Base-by-base conservation (phyloP, 2,113 vertebrate species). In the Tachycineta bicolor region DNA sequence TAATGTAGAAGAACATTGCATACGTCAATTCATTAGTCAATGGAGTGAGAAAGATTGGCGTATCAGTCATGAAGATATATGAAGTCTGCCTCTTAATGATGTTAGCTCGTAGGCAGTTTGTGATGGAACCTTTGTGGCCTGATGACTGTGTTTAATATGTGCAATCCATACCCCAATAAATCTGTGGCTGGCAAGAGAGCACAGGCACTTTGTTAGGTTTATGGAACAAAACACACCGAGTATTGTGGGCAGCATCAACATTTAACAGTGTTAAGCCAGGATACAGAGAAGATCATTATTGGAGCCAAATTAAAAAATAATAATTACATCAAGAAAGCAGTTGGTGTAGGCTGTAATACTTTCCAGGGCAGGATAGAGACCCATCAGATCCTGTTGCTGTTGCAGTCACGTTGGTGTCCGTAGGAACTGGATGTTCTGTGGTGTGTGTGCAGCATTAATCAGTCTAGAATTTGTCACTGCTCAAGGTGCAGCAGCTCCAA, bases 91-190 rank as follows among this genome's bases (percentile, higher is more conserved):
- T 94, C 68, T 97, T 97, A 96, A 97, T 91, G 88, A 93, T 97
- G 94, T 85, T 97, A 91, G 81, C 84, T 97, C 8, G 34, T 93
- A 96, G 94, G 86, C 92, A 96, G 94, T 31, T 83, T 89, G 90
- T 75, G 91, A 96, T 94, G 92, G 78, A 92, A 93, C 67, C 80
- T 95, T 87, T 92, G 70, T 96, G 83, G 93, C 80, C 84, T 93
- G 94, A 95, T 73, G 67, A 56, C 74, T 94, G 75, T 96, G 83
- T 94, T 97, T 97, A 95, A 95, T 87, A 55, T 65, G 71, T 94
- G 77, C 77, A 90, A 97, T 97, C 95, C 94, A 94, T 92, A 96
- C 56, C 65, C 59, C 80, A 89, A 93, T 96, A 98, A 97, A 97
- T 97, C 90, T 85, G 74, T 43, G 74, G 55, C 58, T 96, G 55